Base-by-base conservation (phyloP, 2,797 vertebrate species). In the Thamnophis elegans region DNA sequence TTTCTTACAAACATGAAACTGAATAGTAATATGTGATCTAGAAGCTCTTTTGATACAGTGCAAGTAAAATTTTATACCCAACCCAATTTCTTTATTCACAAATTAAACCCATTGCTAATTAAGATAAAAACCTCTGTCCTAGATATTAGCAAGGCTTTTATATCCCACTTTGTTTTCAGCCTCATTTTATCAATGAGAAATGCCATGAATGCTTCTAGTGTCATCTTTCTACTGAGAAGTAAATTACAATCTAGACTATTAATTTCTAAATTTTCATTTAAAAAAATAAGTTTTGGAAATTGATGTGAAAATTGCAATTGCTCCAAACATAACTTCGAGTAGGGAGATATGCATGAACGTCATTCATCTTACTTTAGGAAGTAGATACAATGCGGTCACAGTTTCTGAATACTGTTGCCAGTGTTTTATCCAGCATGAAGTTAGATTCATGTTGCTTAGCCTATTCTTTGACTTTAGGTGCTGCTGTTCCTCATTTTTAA, bases 11-110 rank as follows among this genome's bases (percentile, higher is more conserved):
- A 85, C 18, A 68, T 51, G 28, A 12, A 85, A 85, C n/a, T 7
- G 28, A 88, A 92, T 94, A 47, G 65, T 56, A 90, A 78, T 11
- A 9, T 95, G 95, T 95, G 94, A 85, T 94, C 95, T 95, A 94
- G 95, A 94, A 94, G 62, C 26, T 92, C n/a, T 91, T 54, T 60
- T 94, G 94, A 87, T 25, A 94, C 93, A 90, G 91, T 95, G 92
- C 62, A 68, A 94, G 93, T 95, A 86, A 95, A 90, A n/a, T 60
- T 65, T 90, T 51, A 60, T 47, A 85, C 0, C 12, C 18, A 25
- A n/a, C 56, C 42, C n/a, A 11, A 11, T 20, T 60, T 93, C 54
- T 85, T 22, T 88, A 62, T 28, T 36, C 36, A 88, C 73, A 51
- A 89, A 85, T 32, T 51, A 85, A 56, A 82, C 11, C n/a, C 14